Evolutionary conservation across 1,140 invertebrate species (phyloP), one percentile per base, ranked within the genome.

Genomic region (Tachypleus tridentatus): DNA sequence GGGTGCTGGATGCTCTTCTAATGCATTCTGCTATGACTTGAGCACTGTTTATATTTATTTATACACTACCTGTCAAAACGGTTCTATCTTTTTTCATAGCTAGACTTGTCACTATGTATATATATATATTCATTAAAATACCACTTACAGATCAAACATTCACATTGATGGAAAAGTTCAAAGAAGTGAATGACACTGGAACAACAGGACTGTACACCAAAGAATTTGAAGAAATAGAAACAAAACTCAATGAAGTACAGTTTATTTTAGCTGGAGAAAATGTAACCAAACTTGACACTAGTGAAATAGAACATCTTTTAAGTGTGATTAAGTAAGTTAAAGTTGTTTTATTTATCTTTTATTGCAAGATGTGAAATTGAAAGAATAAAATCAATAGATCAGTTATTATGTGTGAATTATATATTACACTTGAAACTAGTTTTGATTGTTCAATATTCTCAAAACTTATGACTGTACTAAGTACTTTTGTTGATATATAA

Each of bases 181-280:
- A 86, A 64, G 85, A 90, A 73, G 96, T 97, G 60, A 93, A 94
- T 74, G 85, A 90, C 70, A 88, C 91, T 64, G 94, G 95, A 59
- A 90, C 91, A 7, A 89, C 91, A 10, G 93, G 93, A 57, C 93
- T 92, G 0, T 98, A 97, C 73, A 91, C 91, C 4, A 83, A 88
- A 70, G 90, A 97, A 77, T 98, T 98, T 80, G 87, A 90, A 70
- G 83, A 85, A 69, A 92, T 98, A 85, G 87, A 94, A 71, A 82
- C 85, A 49, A 87, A 88, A 72, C 78, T 98, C 63, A 80, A 87
- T 54, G 85, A 90, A 73, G 85, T 97, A 3, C 81, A 85, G 70
- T 76, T 79, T 58, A 79, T 93, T 49, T 79, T 98, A n/a, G 80
- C 86, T 57, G 91, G 86, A 73, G 80, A 82, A 11, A 82, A 80